These are phyloP conservation scores for Porites australiensis DNA, from an alignment of 64 coral and sea anemone genomes.

Conservation along the genomic window DNA sequence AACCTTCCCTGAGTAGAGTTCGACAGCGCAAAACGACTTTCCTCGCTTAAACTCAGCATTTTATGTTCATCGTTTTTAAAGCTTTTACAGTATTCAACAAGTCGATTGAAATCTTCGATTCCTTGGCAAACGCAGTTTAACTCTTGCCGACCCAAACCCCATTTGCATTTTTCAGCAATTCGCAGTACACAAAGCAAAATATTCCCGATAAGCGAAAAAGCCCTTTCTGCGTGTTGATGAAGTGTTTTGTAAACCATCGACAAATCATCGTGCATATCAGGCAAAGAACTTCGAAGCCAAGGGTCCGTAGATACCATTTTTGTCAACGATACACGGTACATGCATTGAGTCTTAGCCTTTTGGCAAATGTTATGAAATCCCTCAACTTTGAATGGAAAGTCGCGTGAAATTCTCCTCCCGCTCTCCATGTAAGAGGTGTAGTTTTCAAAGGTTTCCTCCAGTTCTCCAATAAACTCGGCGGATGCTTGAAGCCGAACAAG, in stretches of 20 bases:
- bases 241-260: slow-evolving; percentile 54
- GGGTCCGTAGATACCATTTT: slow-evolving; percentile 64
- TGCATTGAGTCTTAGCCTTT: slow-evolving; percentile 74
- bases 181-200: slow-evolving; percentile 69
- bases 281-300: slow-evolving; percentile 44
- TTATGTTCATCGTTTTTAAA: slow-evolving; percentile 52
- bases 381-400: slow-evolving; percentile 73
- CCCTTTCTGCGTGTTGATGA: slow-evolving; percentile 39
- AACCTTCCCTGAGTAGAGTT: slow-evolving; percentile 3
- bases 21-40: slow-evolving; percentile 8
- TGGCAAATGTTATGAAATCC: slow-evolving; percentile 84
- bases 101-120: slow-evolving; percentile 90
- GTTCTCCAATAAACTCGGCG: slow-evolving; percentile 61
- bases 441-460: slow-evolving; percentile 76
- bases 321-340: slow-evolving; percentile 56
- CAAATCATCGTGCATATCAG: slow-evolving; percentile 63
- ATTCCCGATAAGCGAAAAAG: slow-evolving; percentile 53
- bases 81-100: slow-evolving; percentile 69
- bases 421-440: slow-evolving; percentile 53
- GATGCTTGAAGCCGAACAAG: slow-evolving; percentile 75
- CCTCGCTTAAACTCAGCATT: slow-evolving; percentile 51
- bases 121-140: slow-evolving; percentile 65
- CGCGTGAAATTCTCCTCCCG: slow-evolving; percentile 53
- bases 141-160: slow-evolving; percentile 65
- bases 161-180: slow-evolving; percentile 53